These are phyloP conservation scores for Rhynchomys soricoides DNA, from an alignment of 2,113 vertebrate species.

Conservation along the genomic window DNA sequence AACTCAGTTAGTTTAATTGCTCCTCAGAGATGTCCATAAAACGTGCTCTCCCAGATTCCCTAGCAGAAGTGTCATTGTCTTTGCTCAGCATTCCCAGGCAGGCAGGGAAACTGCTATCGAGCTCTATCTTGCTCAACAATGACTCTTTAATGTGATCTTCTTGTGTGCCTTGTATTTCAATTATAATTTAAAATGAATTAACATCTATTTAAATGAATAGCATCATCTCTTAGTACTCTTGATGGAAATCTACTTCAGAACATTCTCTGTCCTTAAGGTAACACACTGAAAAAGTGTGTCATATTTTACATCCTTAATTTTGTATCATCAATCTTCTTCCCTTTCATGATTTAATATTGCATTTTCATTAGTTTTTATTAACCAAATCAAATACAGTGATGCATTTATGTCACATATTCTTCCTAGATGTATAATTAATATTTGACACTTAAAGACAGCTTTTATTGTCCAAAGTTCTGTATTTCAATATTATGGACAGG, in stretches of 20 bases:
- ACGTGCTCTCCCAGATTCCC: constrained; percentile 65
- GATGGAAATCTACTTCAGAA: constrained; percentile 61
- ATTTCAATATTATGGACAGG: constrained; percentile 1
- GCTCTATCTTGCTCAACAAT: constrained; percentile 54
- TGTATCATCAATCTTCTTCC: constrained; percentile 47
- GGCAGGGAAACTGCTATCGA: constrained; percentile 58
- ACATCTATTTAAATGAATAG: constrained; percentile 81
- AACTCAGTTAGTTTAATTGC: constrained; percentile 79
- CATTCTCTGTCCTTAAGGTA: constrained; percentile 60
- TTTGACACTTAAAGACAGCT: background rate
- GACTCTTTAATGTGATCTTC: constrained; percentile 75
- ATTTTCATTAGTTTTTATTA: constrained; percentile 26
- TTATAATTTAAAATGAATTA: constrained; percentile 79
- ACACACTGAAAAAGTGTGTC: background rate
- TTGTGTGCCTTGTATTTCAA: constrained; percentile 77
- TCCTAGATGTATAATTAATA: background rate
- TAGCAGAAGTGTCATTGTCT: constrained; percentile 68
- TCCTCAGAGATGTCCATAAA: constrained; percentile 74
- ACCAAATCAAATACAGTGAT: constrained; percentile 8
- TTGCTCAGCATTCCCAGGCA: constrained; percentile 72
- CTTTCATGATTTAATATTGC: constrained; percentile 6
- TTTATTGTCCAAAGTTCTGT: background rate
- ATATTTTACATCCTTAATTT: constrained; percentile 45
- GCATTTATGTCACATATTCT: background rate
- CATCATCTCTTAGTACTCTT: constrained; percentile 67